These are phyloP conservation scores for Drosophila kokeensis DNA, from an alignment of 2,888 invertebrate species.

Conservation along the genomic window DNA sequence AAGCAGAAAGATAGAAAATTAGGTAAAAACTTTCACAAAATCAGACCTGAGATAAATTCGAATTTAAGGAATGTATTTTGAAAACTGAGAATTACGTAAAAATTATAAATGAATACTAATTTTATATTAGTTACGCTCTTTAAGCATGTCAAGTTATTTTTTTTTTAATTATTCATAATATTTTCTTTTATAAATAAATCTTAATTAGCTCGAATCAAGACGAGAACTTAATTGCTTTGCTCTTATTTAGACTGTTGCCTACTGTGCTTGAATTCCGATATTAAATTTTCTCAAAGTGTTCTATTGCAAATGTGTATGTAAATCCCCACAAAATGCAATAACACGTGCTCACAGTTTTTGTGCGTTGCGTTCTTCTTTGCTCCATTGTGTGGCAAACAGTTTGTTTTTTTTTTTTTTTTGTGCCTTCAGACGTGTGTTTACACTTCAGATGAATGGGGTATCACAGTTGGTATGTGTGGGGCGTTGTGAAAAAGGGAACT, in stretches of 20 bases:
- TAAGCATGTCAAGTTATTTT: too few species aligned
- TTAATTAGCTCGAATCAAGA: neutral
- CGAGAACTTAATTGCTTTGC: neutral
- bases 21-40: neutral
- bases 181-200: neutral
- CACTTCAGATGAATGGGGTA: conserved; percentile 53
- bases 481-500: conserved; percentile 22
- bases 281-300: neutral
- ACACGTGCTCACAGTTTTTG: conserved; percentile 52
- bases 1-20: too few species aligned
- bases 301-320: conserved; percentile 40
- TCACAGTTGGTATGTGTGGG: conserved; percentile 13
- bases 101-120: neutral
- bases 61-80: neutral
- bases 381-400: conserved; percentile 43
- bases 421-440: conserved; percentile 54
- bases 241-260: neutral
- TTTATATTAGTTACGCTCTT: too few species aligned
- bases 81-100: neutral
- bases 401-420: conserved; percentile 13
- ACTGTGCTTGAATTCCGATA: neutral
- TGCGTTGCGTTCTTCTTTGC: conserved; percentile 18
- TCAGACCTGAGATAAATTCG: neutral
- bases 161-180: neutral
- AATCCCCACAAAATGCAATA: conserved; percentile 60